Conservation (phyloP, 2,888 invertebrate genomes). For the Drosophila ezoana region DNA sequence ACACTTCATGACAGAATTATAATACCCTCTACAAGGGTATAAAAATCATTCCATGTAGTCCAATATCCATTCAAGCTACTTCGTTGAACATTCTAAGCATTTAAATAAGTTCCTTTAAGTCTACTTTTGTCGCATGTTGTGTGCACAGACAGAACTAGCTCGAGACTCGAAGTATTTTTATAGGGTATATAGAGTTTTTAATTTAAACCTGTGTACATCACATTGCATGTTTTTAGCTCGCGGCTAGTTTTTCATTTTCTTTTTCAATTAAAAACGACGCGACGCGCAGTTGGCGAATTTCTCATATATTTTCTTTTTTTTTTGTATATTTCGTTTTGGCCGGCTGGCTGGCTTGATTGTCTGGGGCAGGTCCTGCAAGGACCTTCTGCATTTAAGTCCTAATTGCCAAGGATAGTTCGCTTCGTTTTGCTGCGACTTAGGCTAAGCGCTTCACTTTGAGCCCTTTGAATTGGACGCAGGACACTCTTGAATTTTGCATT, state of each 20-base stretch:
- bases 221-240: slow-evolving; percentile 44
- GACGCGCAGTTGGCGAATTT: slow-evolving; percentile 69
- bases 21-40: too few species aligned
- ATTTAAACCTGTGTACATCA: not conserved
- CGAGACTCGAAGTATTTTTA: not conserved
- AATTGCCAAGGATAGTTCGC: slow-evolving; percentile 68
- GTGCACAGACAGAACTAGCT: not conserved
- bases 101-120: too few species aligned
- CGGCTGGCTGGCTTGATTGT: slow-evolving; percentile 53
- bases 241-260: slow-evolving; percentile 72
- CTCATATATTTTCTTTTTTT: slow-evolving; percentile 62
- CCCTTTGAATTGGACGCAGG: slow-evolving; percentile 44
- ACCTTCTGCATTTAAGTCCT: slow-evolving; percentile 69
- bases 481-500: slow-evolving; percentile 27
- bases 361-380: slow-evolving; percentile 43
- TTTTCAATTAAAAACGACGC: slow-evolving; percentile 69
- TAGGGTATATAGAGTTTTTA: slow-evolving; percentile 3
- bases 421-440: slow-evolving; percentile 62
- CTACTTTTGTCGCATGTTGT: not conserved
- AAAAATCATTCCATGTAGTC: too few species aligned
- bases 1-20: too few species aligned
- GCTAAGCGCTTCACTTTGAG: slow-evolving; percentile 66
- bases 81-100: too few species aligned
- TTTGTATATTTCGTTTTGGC: slow-evolving; percentile 33
- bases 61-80: too few species aligned